phyloP scores from a whole-genome alignment of 2,888 invertebrate genomes.

The Hypomecis punctinalis region DNA sequence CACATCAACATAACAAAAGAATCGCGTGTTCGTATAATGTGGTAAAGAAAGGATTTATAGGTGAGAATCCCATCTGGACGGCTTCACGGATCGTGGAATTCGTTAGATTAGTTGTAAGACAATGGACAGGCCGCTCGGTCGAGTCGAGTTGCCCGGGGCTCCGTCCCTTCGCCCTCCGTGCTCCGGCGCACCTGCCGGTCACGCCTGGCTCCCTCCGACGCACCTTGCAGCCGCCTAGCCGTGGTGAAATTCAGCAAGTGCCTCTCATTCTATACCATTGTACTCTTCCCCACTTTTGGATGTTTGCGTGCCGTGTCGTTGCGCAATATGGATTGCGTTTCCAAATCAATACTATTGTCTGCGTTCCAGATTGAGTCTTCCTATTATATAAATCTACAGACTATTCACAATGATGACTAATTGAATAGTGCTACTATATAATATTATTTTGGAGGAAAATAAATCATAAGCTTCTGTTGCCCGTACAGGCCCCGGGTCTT shows the following conservation, averaged over 20 bases:
- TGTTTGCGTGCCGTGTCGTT: slow-evolving; percentile 16
- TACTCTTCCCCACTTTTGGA: slow-evolving; percentile 11
- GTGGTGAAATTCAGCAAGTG: slow-evolving; percentile 32
- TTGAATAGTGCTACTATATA: too few species aligned
- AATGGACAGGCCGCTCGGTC: slow-evolving; percentile 26
- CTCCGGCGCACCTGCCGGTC: slow-evolving; percentile 56
- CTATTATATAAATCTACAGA: slow-evolving; percentile 3
- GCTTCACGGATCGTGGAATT: not conserved
- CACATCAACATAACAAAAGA: not conserved
- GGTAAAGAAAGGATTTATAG: slow-evolving; percentile 20
- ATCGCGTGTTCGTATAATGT: not conserved
- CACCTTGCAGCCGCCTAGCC: slow-evolving; percentile 16
- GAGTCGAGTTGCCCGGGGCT: slow-evolving; percentile 22
- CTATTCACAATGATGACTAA: not conserved
- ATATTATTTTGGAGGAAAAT: too few species aligned
- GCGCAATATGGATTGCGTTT: slow-evolving; percentile 19
- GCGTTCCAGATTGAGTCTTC: slow-evolving; percentile 14
- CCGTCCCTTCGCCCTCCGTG: slow-evolving; percentile 44
- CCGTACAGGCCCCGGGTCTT: too few species aligned
- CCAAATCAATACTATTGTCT: slow-evolving; percentile 24
- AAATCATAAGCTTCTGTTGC: too few species aligned
- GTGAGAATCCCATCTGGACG: slow-evolving; percentile 6
- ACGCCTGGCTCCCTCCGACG: slow-evolving; percentile 46
- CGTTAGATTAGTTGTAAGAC: slow-evolving; percentile 19
- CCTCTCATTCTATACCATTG: slow-evolving; percentile 21